Evolutionary conservation across 2,888 invertebrate genomes (phyloP), one percentile per base, ranked within the genome.

Genomic region (Anorthoa munda): DNA sequence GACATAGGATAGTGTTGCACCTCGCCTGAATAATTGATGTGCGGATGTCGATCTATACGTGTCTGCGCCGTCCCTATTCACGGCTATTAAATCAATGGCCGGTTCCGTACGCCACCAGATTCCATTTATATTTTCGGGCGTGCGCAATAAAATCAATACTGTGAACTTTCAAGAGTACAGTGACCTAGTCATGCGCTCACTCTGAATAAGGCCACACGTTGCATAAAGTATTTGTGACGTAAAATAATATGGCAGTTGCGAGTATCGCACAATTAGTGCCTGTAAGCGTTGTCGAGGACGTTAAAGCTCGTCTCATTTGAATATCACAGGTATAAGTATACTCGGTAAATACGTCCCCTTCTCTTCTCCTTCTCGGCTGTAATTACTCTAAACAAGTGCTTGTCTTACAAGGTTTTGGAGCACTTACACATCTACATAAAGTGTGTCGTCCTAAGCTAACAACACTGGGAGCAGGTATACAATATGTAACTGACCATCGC

Each of bases 71-170:
- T 78, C 77, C 72, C 82, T 84, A 87, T 84, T 81, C 82, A 79
- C 56, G 77, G 71, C 78, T 85, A 87, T 90, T 90, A 90, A 91
- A 91, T 92, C 90, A 92, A 89, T 86, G 90, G 86, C 85, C 87
- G 90, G 87, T 90, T 90, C 89, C 87, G 89, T 88, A 89, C 89
- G 79, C 85, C 83, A 86, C 82, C 89, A 89, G 88, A 90, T 90
- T 89, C 91, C 94, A 93, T 95, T 95, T 95, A 95, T 95, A 96
- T 95, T 95, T 96, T 94, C 92, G 95, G 95, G 94, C 94, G 93
- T 87, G 95, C 94, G 93, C 95, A 95, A 96, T 96, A 96, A 96
- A 96, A 96, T 96, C 96, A 95, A 96, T 96, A 96, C 95, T 90
- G 94, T 93, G 95, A 95, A 95, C 95, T 95, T 94, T 94, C 92